Conservation (phyloP, 2,113 vertebrate genomes). For the Scopus umbretta region DNA sequence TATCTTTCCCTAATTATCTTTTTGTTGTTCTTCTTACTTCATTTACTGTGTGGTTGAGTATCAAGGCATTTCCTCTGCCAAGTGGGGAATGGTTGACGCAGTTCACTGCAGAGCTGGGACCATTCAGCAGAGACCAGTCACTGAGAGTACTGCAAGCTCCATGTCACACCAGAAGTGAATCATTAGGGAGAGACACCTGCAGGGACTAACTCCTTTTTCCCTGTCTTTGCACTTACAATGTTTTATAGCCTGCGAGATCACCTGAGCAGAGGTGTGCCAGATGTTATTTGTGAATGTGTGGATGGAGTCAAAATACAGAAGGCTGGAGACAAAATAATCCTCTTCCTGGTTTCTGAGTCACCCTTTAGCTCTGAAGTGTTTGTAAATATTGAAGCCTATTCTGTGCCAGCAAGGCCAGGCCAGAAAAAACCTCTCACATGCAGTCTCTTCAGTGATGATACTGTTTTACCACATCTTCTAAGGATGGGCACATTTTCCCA, state of each 20-base stretch:
- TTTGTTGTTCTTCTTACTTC: neutral
- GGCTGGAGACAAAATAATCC: neutral
- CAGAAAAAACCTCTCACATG: neutral
- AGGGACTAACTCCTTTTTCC: neutral
- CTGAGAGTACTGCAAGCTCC: neutral
- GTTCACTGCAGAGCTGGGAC: neutral
- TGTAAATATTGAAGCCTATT: neutral
- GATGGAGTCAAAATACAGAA: neutral
- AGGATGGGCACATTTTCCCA: neutral
- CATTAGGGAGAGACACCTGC: neutral
- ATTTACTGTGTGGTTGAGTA: neutral
- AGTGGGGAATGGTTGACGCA: neutral
- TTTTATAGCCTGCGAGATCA: neutral
- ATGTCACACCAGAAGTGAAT: neutral
- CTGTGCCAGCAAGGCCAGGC: neutral
- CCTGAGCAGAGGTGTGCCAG: neutral
- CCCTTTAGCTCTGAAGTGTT: neutral
- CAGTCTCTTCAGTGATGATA: neutral
- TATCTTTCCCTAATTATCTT: constrained; percentile 9
- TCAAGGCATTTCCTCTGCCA: neutral
- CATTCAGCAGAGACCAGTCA: neutral
- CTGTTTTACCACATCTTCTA: neutral
- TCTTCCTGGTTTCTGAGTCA: neutral
- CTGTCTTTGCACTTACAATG: neutral
- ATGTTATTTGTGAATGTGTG: neutral